Conservation (phyloP, 1,140 invertebrate genomes). For the Megathymus violae region DNA sequence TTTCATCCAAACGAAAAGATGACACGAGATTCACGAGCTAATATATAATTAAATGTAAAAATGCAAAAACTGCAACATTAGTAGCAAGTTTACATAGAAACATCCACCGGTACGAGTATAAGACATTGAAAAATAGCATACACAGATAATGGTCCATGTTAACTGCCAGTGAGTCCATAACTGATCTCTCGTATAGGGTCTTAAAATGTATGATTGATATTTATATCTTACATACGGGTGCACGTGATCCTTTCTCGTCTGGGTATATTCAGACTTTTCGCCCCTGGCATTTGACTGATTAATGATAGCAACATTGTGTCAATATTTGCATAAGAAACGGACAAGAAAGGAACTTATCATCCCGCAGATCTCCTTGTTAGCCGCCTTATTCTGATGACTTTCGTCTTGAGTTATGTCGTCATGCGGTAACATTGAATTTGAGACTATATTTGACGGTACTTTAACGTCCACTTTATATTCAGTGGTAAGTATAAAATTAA, state of each 20-base stretch:
- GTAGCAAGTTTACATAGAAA: no score
- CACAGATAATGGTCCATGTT: conserved; percentile 13
- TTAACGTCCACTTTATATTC: conserved; percentile 5
- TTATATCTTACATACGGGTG: conserved; percentile 40
- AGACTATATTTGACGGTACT: conserved; percentile 40
- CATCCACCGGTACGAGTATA: no score
- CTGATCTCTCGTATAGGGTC: conserved; percentile 4
- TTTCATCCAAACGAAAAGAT: no score
- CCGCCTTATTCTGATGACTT: conserved; percentile 69
- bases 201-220: conserved; percentile 53
- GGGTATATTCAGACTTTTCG: conserved; percentile 49
- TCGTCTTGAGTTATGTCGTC: conserved; percentile 52
- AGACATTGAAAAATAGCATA: not conserved
- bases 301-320: conserved; percentile 77
- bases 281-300: conserved; percentile 72
- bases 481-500: not conserved
- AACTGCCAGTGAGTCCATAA: conserved; percentile 10
- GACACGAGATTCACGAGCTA: no score
- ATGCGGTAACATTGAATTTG: conserved; percentile 30
- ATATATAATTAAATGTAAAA: no score
- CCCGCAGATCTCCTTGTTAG: conserved; percentile 64
- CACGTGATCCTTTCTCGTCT: conserved; percentile 66
- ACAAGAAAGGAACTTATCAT: conserved; percentile 73
- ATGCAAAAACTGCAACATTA: no score
- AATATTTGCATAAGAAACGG: conserved; percentile 83